Base-by-base conservation (phyloP, 2,888 invertebrate species). In the Mayetiola destructor region DNA sequence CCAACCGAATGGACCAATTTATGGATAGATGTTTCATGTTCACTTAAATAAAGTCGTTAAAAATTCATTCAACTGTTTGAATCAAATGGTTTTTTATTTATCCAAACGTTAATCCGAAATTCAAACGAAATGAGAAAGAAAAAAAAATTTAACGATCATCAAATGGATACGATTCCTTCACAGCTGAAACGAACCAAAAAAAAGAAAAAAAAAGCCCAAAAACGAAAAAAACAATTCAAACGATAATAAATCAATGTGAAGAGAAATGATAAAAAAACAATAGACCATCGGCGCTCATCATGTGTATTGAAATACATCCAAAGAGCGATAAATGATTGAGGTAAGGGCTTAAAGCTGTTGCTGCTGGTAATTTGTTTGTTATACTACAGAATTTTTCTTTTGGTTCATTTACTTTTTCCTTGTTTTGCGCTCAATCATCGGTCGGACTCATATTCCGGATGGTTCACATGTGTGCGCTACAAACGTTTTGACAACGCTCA, bases 281-380 rank as follows among this genome's bases (percentile, higher is more conserved):
- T 36, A 36, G 36, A n/a, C n/a, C 36, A n/a, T 36, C 23, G 4
- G 40, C 21, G 10, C 39, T 39, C 39, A 4, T 20, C n/a, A n/a
- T n/a, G n/a, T n/a, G n/a, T n/a, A n/a, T n/a, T n/a, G n/a, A n/a
- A n/a, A 3, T 39, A 18, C n/a, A n/a, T 40, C 10, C 20, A n/a
- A n/a, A n/a, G n/a, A n/a, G 10, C 23, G 14, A 40, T 40, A 40
- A 40, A 40, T 40, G 40, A 40, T 40, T 40, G 40, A 40, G 40
- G 40, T 40, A 40, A 40, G 23, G 40, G 40, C 21, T 14, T 21
- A 40, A 40, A 40, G 40, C 40, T 40, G 40, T 40, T 40, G 40
- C 40, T 40, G 40, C 21, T 20, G 10, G 40, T 40, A 40, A 40
- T 40, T 40, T 40, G 40, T 40, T 40, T 40, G 40, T 40, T 40